A percentile compares a stretch with the other conserved stretches of the same genome.
Evolutionary conservation across 2,797 vertebrate species (phyloP).

Genomic region (Argya squamiceps): DNA sequence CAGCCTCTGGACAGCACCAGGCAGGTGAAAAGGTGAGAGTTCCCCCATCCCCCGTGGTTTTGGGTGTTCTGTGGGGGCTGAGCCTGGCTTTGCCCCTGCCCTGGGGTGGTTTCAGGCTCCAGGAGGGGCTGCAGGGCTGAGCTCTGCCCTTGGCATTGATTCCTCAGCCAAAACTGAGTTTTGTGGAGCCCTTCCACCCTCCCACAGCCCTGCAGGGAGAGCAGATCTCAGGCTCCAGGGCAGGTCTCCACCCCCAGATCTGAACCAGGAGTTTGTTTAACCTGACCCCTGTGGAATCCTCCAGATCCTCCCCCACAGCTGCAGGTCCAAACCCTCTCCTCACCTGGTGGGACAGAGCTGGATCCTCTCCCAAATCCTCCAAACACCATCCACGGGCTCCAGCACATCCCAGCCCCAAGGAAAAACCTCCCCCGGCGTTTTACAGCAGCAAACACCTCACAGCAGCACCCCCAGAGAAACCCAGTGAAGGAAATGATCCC

Average conservation of each 20-base stretch:
- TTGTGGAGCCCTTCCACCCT: background rate
- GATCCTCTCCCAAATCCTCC: background rate
- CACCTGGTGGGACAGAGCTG: background rate
- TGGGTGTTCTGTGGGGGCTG: fast-evolving
- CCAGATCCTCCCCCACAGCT: background rate
- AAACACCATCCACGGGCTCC: fast-evolving
- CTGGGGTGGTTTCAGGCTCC: background rate
- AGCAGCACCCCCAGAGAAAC: background rate
- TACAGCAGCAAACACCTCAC: background rate
- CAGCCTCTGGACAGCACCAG: background rate
- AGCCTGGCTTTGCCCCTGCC: background rate
- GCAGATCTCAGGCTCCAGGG: too few relatives aligned
- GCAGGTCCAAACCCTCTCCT: background rate
- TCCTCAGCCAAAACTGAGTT: fast-evolving
- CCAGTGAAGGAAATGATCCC: fast-evolving
- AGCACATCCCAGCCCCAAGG: background rate
- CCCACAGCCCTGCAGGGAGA: background rate
- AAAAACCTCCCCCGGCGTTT: background rate
- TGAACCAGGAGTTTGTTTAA: background rate
- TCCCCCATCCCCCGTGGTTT: fast-evolving
- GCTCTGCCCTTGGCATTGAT: background rate
- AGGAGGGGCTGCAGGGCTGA: background rate
- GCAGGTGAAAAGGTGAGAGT: fast-evolving
- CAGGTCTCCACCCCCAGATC: background rate
- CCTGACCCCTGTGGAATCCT: background rate